A percentile compares a stretch with the other conserved stretches of the same genome.
Evolutionary conservation across 2,113 vertebrate genomes (phyloP).

Genomic region (Mola mola): DNA sequence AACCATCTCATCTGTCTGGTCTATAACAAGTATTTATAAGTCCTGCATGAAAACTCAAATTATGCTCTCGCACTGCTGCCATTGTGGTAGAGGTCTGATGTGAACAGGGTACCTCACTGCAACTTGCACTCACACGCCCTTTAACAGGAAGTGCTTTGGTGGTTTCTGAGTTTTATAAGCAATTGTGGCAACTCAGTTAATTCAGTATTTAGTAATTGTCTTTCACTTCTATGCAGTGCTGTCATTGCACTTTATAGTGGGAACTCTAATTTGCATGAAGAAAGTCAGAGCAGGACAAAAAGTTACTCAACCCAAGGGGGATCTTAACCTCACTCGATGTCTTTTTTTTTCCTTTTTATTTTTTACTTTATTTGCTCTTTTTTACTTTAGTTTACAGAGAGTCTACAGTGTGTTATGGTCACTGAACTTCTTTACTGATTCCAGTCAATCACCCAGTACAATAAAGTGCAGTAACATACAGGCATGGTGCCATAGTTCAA

Average conservation of each 20-base stretch:
- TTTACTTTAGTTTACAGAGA: too few species aligned
- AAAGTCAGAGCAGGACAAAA: conserved; percentile 20
- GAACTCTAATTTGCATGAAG: conserved; percentile 1
- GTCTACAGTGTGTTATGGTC: too few species aligned
- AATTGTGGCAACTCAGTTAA: conserved; percentile 11
- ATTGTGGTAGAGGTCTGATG: neutral
- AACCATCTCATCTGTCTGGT: neutral
- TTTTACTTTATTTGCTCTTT: too few species aligned
- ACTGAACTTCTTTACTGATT: too few species aligned
- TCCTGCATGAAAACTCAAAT: neutral
- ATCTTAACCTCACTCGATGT: too few species aligned
- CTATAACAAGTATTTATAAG: neutral
- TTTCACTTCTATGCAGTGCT: conserved; percentile 43
- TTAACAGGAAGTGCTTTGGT: conserved; percentile 59
- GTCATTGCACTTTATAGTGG: neutral
- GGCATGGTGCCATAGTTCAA: too few species aligned
- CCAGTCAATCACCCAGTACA: too few species aligned
- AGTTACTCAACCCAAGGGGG: too few species aligned
- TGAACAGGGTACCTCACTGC: conserved; percentile 18
- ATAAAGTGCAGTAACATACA: too few species aligned
- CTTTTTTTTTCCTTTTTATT: too few species aligned
- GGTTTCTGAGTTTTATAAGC: conserved; percentile 35
- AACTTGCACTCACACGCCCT: conserved; percentile 51
- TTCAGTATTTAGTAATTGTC: conserved; percentile 10
- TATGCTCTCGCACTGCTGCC: neutral